phyloP scores from a whole-genome alignment of 2,113 vertebrate species.

The Myotis yumanensis region DNA sequence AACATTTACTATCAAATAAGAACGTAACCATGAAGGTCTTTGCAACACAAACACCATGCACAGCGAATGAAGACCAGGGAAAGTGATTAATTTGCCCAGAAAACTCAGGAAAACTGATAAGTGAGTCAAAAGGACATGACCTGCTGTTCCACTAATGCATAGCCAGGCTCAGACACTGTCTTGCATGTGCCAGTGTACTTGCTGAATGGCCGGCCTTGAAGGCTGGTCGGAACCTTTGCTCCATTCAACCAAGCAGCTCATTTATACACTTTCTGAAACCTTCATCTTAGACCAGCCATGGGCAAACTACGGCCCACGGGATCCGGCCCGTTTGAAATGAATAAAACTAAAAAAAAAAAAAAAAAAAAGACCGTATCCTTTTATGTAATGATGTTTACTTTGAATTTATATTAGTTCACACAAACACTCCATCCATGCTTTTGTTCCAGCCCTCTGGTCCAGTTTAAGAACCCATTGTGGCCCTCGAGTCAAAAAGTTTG shows the following conservation, averaged over 20 bases:
- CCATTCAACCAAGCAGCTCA: neutral
- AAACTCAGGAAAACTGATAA: constrained; percentile 57
- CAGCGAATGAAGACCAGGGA: neutral
- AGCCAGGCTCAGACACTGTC: fast-evolving
- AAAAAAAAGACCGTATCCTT: too few species aligned
- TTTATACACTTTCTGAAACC: neutral
- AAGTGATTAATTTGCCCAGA: constrained; percentile 39
- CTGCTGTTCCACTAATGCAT: neutral
- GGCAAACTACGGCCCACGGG: too few species aligned
- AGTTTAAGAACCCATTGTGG: too few species aligned
- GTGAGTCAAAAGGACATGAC: constrained; percentile 39
- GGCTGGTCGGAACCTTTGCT: neutral
- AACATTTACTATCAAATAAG: constrained; percentile 24
- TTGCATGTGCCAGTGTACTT: neutral
- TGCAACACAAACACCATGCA: neutral
- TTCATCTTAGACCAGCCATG: neutral
- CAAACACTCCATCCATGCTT: too few species aligned
- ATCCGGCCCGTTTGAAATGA: too few species aligned
- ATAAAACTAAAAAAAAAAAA: too few species aligned
- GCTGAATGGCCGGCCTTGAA: neutral
- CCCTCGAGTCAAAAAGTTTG: too few species aligned
- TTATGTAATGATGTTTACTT: too few species aligned
- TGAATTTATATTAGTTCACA: too few species aligned
- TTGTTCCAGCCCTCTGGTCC: too few species aligned
- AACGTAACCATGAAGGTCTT: neutral